Evolutionary conservation across 1,140 invertebrate genomes (phyloP), one percentile per base, ranked within the genome.

Genomic region (Lepidurus packardi): DNA sequence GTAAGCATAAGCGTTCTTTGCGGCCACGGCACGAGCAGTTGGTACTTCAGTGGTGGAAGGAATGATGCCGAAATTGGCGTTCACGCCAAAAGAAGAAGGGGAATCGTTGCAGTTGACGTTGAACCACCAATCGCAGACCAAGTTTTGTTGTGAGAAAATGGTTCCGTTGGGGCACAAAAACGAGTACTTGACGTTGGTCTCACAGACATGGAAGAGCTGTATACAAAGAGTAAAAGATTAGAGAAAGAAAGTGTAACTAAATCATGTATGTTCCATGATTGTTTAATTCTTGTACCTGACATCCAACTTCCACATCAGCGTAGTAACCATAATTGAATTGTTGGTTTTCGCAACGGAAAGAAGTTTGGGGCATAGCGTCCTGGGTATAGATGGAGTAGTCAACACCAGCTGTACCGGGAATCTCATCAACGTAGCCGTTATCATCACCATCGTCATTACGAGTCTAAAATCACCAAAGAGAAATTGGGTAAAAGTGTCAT

Each of bases 41-140:
- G 53, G 16, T 16, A 47, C 13, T 16, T 65, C 53, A 21, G 53
- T 65, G 16, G 10, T 65, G 8, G 53, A 6, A 21, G 74, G 74
- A 21, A 41, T 75, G 24, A 75, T 24, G 7, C 78, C 78, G 34
- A 78, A n/a, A 11, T 78, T 45, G 7, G 42, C 42, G 43, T 78
- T 78, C 11, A 77, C n/a, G 41, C 73, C 73, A 3, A 43, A 79
- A 74, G 21, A 78, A 16, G 34, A 6, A 9, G 53, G 53, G 7
- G 53, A 7, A 21, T 45, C 43, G 11, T 78, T 78, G 79, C 87
- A 95, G 82, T 95, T 91, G 0, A 95, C 94, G 83, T 95, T 95
- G 85, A 94, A 95, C 94, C 93, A 95, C 93, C 94, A 96, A 83
- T 96, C 94, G 81, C 94, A 96, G 34, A 92, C 89, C 81, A 95